These are phyloP conservation scores for Cyprinella venusta DNA, from an alignment of 2,797 vertebrate genomes.

Conservation along the genomic window DNA sequence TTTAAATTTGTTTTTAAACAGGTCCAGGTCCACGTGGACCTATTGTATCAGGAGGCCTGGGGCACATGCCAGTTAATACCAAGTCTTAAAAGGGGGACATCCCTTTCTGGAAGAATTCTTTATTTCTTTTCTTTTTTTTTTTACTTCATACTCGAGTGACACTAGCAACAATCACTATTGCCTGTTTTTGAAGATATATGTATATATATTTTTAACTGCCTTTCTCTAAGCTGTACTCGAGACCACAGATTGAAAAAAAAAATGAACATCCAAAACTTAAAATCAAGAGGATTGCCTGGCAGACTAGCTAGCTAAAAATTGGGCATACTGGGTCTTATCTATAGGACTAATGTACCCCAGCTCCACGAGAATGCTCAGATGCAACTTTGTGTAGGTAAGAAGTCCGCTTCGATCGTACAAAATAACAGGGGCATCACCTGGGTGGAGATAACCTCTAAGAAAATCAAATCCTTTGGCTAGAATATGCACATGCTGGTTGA, in stretches of 20 bases:
- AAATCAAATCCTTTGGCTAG: slow-evolving; percentile 69
- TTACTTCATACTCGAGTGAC: slow-evolving; percentile 64
- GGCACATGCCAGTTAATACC: slow-evolving; percentile 72
- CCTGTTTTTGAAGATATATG: slow-evolving; percentile 66
- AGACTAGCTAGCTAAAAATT: slow-evolving; percentile 59
- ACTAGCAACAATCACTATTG: slow-evolving; percentile 80
- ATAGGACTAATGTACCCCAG: slow-evolving; percentile 36
- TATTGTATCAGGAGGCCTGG: slow-evolving; percentile 63
- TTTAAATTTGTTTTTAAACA: slow-evolving; percentile 33
- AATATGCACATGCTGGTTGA: slow-evolving; percentile 81
- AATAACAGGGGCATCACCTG: slow-evolving; percentile 53
- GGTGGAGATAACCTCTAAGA: slow-evolving; percentile 61
- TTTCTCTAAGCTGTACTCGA: slow-evolving; percentile 76
- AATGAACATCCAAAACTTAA: slow-evolving; percentile 51
- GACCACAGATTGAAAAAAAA: slow-evolving; percentile 64
- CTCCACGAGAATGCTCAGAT: slow-evolving; percentile 62
- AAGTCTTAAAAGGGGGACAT: slow-evolving; percentile 74
- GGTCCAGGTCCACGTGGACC: slow-evolving; percentile 60
- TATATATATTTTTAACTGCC: slow-evolving; percentile 65
- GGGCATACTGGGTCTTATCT: slow-evolving; percentile 62
- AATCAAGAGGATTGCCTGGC: slow-evolving; percentile 34
- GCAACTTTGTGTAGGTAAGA: slow-evolving; percentile 68
- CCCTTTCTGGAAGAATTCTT: slow-evolving; percentile 67
- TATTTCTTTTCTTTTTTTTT: background rate
- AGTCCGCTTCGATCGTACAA: slow-evolving; percentile 68